phyloP scores from a whole-genome alignment of 2,888 invertebrate genomes.

The Pinctada fucata region DNA sequence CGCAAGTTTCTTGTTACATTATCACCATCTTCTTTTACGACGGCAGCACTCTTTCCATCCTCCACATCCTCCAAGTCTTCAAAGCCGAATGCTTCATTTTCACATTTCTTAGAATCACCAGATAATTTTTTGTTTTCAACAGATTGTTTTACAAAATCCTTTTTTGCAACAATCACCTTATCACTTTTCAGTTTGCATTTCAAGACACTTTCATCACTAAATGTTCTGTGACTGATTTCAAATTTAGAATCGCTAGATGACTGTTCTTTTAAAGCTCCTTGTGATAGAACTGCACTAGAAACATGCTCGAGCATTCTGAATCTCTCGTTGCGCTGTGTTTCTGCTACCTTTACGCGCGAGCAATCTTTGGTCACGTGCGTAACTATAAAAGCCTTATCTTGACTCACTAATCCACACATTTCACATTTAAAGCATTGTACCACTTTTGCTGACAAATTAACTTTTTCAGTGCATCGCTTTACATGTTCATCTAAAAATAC shows the following conservation, averaged over 20 bases:
- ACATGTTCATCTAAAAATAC: slow-evolving; percentile 20
- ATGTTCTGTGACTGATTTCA: background rate
- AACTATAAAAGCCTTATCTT: slow-evolving; percentile 21
- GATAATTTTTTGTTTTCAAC: background rate
- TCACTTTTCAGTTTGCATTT: background rate
- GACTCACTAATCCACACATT: slow-evolving; percentile 25
- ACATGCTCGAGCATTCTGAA: slow-evolving; percentile 2
- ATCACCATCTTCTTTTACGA: no score
- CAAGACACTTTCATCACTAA: background rate
- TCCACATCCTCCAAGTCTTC: slow-evolving; percentile 2
- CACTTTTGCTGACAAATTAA: background rate
- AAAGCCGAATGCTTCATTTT: background rate
- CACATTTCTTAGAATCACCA: no score
- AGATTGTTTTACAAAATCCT: background rate
- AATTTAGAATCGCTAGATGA: background rate
- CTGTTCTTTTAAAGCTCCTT: background rate
- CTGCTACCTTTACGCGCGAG: background rate
- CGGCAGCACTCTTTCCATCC: no score
- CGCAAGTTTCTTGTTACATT: no score
- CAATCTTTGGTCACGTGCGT: slow-evolving; percentile 24
- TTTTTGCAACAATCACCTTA: background rate
- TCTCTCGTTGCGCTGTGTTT: slow-evolving; percentile 5
- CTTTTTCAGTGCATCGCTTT: background rate
- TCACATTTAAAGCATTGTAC: slow-evolving; percentile 29
- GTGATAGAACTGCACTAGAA: background rate